These are phyloP conservation scores for Grantiella picta DNA, from an alignment of 2,113 vertebrate species.

Conservation along the genomic window DNA sequence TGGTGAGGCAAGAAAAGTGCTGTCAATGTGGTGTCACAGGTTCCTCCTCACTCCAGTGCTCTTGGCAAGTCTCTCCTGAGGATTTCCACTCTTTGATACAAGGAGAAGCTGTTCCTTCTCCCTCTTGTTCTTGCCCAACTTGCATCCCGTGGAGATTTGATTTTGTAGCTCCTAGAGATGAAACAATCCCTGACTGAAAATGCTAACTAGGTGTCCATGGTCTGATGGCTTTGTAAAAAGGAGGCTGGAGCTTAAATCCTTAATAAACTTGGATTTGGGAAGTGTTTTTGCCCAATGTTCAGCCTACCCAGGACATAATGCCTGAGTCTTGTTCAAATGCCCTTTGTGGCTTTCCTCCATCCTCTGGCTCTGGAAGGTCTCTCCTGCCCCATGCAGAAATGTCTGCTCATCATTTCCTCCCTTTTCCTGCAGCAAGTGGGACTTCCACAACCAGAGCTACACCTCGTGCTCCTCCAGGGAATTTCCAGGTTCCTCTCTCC, in stretches of 20 bases:
- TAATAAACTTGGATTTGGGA: background rate
- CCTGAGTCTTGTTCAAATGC: background rate
- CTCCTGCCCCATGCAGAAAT: background rate
- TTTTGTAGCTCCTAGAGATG: background rate
- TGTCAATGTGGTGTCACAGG: background rate
- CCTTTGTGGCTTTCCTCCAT: background rate
- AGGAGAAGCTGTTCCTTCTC: background rate
- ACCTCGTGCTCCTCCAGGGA: background rate
- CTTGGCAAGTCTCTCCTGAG: background rate
- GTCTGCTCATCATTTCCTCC: background rate
- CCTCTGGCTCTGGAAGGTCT: background rate
- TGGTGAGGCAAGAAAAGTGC: background rate
- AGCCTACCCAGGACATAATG: background rate
- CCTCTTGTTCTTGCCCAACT: background rate
- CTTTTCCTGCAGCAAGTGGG: background rate
- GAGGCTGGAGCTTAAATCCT: background rate
- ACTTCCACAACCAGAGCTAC: background rate
- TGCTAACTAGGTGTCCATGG: background rate
- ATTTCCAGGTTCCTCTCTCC: background rate
- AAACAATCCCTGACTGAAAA: background rate
- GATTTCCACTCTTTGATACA: background rate
- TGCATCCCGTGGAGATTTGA: rapidly evolving
- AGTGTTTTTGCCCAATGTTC: background rate
- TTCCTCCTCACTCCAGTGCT: background rate
- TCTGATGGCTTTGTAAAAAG: background rate